Evolutionary conservation across 2,888 invertebrate genomes (phyloP).

Genomic region (Poecilobothrus nobilitatus): DNA sequence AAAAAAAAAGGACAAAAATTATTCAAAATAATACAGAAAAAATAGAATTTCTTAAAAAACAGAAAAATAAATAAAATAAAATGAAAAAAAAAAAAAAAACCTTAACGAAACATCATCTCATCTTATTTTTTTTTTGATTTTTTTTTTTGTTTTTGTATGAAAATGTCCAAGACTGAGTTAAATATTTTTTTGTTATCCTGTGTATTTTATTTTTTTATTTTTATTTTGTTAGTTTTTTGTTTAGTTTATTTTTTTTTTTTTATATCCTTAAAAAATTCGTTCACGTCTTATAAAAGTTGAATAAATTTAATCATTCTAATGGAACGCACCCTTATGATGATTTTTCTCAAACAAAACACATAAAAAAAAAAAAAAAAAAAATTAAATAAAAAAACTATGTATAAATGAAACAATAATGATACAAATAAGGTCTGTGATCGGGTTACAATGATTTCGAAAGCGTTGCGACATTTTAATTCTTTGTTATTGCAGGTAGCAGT

Average conservation of each 20-base stretch:
- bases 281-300: constrained; percentile 15
- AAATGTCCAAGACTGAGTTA: not conserved
- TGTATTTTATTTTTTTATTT: not conserved
- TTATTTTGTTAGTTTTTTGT: not conserved
- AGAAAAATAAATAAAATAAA: not conserved
- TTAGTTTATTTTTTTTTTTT: not conserved
- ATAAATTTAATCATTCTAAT: constrained; percentile 25
- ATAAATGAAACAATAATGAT: too few species aligned
- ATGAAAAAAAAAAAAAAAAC: not conserved
- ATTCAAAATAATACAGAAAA: not conserved
- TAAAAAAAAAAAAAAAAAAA: too few species aligned
- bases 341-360: not conserved
- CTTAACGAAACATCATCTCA: not conserved
- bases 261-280: not conserved
- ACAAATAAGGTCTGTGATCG: too few species aligned
- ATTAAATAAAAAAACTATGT: too few species aligned
- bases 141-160: not conserved
- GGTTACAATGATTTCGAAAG: too few species aligned
- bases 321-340: constrained; percentile 20
- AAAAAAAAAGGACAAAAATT: not conserved
- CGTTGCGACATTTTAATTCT: too few species aligned
- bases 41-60: not conserved
- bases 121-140: not conserved
- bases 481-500: too few species aligned
- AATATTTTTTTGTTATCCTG: not conserved